Conservation (phyloP, 1,140 invertebrate species). For the Oncopodura yosiiana region DNA sequence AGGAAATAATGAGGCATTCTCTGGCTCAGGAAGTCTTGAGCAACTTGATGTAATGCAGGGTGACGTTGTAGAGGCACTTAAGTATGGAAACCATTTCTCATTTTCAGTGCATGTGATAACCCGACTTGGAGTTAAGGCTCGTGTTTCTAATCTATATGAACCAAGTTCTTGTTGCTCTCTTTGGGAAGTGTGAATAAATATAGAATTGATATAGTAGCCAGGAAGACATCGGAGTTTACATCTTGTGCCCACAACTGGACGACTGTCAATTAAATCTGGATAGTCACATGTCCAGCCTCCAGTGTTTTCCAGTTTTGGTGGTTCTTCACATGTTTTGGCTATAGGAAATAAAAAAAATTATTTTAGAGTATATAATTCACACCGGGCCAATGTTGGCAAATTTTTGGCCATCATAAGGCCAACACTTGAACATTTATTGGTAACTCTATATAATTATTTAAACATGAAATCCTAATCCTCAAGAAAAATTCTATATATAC, state of each 20-base stretch:
- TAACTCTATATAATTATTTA: too few species aligned
- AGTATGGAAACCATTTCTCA: constrained; percentile 23
- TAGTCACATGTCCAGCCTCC: constrained; percentile 53
- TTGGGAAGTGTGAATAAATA: background rate
- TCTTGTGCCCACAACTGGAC: constrained; percentile 15
- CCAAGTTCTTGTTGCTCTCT: background rate
- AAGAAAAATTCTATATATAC: too few species aligned
- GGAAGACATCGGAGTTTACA: constrained; percentile 30
- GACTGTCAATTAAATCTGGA: constrained; percentile 40
- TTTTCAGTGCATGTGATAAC: constrained; percentile 18
- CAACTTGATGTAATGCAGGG: constrained; percentile 29
- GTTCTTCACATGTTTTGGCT: constrained; percentile 28
- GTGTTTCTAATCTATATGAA: background rate
- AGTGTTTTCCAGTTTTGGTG: constrained; percentile 37
- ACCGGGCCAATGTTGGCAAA: background rate
- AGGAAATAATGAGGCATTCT: constrained; percentile 34
- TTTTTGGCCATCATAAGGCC: background rate
- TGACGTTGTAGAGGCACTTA: background rate
- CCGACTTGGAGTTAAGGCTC: background rate
- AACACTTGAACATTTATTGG: too few species aligned
- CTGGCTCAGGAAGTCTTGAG: constrained; percentile 25
- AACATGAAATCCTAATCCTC: too few species aligned
- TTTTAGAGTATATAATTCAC: background rate
- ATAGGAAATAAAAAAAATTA: background rate
- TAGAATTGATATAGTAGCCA: constrained; percentile 17